Evolutionary conservation across 1,140 invertebrate species (phyloP), one percentile per base, ranked within the genome.

Genomic region (Dinothrombium tinctorium): DNA sequence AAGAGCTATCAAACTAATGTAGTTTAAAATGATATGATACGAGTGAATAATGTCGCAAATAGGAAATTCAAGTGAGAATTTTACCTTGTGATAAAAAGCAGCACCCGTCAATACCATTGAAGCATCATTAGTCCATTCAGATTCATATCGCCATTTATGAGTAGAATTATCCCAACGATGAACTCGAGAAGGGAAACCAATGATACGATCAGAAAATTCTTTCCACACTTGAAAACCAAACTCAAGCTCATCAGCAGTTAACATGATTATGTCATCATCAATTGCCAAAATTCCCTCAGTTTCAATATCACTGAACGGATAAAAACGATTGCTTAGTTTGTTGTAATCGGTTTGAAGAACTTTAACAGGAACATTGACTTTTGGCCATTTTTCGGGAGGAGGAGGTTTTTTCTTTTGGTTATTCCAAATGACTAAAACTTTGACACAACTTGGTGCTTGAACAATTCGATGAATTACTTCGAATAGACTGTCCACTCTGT

Each of bases 181-280:
- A 38, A 79, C 74, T 22, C 83, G 63, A 9, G 80, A 83, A 26
- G 83, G 83, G 61, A 86, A 90, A 3, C 83, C 69, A 38, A 90
- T 82, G 52, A 90, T 81, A 46, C 82, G 63, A 57, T 89, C 82
- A 3, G 82, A 79, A 65, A 84, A 87, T 62, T 89, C 82, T 44
- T 81, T 65, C 83, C 83, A 90, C 17, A 82, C 77, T 69, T 84
- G 68, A 50, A 68, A 47, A 54, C 76, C 82, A 63, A 89, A 89
- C 57, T 89, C 81, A 17, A 90, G 60, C 62, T 90, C 83, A 62
- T 89, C 82, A 4, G 79, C 67, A 17, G 81, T 89, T 43, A 95
- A 57, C 83, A 90, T 90, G 8, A 82, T 71, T 49, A 89, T 89
- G 55, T 90, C 83, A 59, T 89, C 83, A 56, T 90, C 83, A 47